phyloP scores from a whole-genome alignment of 2,113 vertebrate species.

The Fulica atra region DNA sequence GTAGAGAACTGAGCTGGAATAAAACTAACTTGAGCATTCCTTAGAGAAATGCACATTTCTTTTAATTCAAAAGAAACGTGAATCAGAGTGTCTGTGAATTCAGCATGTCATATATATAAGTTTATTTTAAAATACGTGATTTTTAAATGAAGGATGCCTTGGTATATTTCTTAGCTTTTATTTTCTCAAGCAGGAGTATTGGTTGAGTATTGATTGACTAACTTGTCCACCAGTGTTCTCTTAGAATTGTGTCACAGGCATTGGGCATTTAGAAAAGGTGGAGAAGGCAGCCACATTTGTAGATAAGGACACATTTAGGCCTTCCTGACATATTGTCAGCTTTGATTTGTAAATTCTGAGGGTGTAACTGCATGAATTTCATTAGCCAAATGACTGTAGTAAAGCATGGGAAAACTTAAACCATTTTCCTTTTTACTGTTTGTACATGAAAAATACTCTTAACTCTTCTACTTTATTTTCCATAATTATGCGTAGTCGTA shows the following conservation, averaged over 20 bases:
- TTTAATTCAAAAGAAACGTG: neutral
- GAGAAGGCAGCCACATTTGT: rapidly evolving
- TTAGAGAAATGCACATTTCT: neutral
- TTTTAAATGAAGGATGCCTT: neutral
- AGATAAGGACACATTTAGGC: neutral
- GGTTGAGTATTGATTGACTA: neutral
- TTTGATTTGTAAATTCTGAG: neutral
- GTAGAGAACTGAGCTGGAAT: neutral
- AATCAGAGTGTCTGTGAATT: neutral
- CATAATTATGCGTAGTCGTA: neutral
- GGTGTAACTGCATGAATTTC: neutral
- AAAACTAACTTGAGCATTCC: neutral
- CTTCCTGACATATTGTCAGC: neutral
- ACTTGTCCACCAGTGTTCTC: neutral
- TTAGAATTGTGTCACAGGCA: neutral
- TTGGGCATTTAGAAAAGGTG: neutral
- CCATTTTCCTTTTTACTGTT: neutral
- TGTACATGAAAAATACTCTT: neutral
- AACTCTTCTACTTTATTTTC: neutral
- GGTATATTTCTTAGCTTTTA: neutral
- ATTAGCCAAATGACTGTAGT: neutral
- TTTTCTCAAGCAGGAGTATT: neutral
- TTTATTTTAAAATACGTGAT: neutral
- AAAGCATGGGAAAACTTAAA: neutral
- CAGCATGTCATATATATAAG: neutral